Evolutionary conservation across 2,113 vertebrate genomes (phyloP).

Genomic region (Astur gentilis): DNA sequence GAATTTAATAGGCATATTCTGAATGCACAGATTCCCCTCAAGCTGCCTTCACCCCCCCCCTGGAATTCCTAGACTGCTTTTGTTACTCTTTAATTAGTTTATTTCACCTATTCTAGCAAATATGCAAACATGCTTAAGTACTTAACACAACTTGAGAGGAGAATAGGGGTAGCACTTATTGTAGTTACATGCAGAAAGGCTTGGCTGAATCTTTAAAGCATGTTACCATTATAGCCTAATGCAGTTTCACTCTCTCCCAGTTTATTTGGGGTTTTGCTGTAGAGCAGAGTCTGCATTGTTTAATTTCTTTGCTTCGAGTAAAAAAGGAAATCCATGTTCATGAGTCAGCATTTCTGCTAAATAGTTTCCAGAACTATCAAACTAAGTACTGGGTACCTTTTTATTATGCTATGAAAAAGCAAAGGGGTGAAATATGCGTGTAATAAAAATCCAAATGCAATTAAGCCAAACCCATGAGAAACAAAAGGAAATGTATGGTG

Average conservation of each 20-base stretch:
- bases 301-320: background rate
- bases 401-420: background rate
- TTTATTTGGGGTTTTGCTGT: background rate
- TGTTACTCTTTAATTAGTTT: background rate
- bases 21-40: background rate
- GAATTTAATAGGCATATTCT: background rate
- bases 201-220: background rate
- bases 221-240: background rate
- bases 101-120: background rate
- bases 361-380: background rate
- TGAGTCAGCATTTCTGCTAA: background rate
- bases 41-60: background rate
- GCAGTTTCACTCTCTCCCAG: background rate
- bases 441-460: background rate
- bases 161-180: background rate
- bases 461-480: background rate
- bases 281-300: background rate
- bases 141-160: background rate
- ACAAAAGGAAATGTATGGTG: background rate
- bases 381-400: background rate
- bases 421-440: background rate
- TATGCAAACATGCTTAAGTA: background rate
- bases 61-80: background rate
- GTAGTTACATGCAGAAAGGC: background rate
- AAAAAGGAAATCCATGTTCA: background rate